Percentiles rank a stretch among this genome's conserved stretches.
Conservation (phyloP, 2,797 vertebrate genomes). For the Nannoperca obscura region DNA sequence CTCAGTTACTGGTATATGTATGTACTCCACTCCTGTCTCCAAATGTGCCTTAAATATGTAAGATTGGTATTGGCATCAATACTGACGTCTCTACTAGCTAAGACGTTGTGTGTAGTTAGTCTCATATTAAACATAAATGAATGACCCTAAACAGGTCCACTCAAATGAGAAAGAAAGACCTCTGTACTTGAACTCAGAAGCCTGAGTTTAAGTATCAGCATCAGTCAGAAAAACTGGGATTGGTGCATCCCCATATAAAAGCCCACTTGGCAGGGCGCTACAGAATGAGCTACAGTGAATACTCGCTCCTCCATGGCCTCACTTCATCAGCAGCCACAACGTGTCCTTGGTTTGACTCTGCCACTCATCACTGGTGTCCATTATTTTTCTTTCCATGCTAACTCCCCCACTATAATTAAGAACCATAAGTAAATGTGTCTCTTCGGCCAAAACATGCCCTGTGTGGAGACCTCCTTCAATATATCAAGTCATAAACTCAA, state of each 20-base stretch:
- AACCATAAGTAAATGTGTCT: slow-evolving; percentile 31
- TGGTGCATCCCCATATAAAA: slow-evolving; percentile 15
- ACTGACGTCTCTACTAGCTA: background rate
- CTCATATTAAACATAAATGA: slow-evolving; percentile 10
- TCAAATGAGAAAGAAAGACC: background rate
- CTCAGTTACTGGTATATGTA: background rate
- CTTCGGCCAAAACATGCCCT: slow-evolving; percentile 21
- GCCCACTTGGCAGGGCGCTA: slow-evolving; percentile 26
- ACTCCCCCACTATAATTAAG: slow-evolving; percentile 59
- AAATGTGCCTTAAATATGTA: slow-evolving; percentile 30
- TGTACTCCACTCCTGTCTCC: background rate
- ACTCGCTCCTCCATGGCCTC: slow-evolving; percentile 31
- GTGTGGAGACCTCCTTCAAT: slow-evolving; percentile 25
- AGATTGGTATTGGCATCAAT: background rate
- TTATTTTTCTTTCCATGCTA: slow-evolving; percentile 58
- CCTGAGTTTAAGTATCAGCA: background rate
- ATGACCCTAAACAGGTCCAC: background rate
- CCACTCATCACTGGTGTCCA: slow-evolving; percentile 53
- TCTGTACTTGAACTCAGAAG: too few relatives aligned
- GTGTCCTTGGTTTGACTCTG: slow-evolving; percentile 74
- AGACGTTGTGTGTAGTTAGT: background rate
- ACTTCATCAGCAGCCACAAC: slow-evolving; percentile 40
- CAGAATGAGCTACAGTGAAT: slow-evolving; percentile 29
- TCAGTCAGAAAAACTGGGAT: background rate
- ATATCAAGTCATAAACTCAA: slow-evolving; percentile 44